These are phyloP conservation scores for Trialeurodes vaporariorum DNA, from an alignment of 1,140 invertebrate genomes.

Conservation along the genomic window DNA sequence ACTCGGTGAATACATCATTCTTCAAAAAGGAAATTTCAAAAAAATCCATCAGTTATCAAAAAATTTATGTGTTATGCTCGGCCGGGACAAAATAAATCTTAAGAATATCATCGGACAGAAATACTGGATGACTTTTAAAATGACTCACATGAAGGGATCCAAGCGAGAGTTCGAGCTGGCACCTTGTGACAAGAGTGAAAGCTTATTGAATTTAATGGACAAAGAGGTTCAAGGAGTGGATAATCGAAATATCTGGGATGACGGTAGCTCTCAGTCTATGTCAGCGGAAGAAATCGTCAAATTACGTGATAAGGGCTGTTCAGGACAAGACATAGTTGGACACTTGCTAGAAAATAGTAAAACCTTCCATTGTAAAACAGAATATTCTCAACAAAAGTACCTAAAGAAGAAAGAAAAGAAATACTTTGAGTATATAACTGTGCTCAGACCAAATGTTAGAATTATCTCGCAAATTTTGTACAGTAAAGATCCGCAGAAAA, in stretches of 20 bases:
- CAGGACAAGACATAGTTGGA: constrained; percentile 71
- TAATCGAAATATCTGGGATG: constrained; percentile 73
- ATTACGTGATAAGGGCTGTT: constrained; percentile 57
- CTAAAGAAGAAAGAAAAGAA: constrained; percentile 87
- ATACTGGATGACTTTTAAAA: constrained; percentile 68
- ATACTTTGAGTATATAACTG: constrained; percentile 66
- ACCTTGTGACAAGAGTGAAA: constrained; percentile 39
- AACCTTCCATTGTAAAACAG: constrained; percentile 76
- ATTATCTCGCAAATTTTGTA: constrained; percentile 68
- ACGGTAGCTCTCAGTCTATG: constrained; percentile 74
- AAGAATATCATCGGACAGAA: constrained; percentile 53
- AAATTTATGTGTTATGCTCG: constrained; percentile 40
- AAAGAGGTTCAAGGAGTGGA: constrained; percentile 49
- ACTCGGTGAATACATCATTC: neutral
- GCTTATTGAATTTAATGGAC: constrained; percentile 23
- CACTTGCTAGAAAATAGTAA: constrained; percentile 79
- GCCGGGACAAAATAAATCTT: constrained; percentile 58
- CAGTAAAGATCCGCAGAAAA: constrained; percentile 55
- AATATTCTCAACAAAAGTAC: constrained; percentile 89
- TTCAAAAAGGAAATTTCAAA: neutral
- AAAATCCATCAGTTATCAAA: constrained; percentile 16
- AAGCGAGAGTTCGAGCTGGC: constrained; percentile 46
- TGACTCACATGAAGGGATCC: constrained; percentile 46
- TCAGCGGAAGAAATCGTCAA: constrained; percentile 68
- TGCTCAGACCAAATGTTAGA: constrained; percentile 60